Conservation (phyloP, 2,797 vertebrate species). For the Chaunax sp. region DNA sequence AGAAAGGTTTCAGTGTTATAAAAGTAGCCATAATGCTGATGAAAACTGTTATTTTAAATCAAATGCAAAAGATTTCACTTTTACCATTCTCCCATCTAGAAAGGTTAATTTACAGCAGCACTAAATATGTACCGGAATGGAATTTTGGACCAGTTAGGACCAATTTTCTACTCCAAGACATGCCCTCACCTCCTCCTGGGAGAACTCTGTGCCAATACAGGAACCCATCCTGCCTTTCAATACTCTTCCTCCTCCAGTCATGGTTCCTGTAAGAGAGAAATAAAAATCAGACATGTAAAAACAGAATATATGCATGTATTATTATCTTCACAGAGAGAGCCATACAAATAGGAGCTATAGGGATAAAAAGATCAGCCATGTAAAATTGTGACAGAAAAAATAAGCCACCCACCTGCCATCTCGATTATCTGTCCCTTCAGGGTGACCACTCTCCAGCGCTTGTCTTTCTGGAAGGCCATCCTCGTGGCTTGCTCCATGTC, state of each 20-base stretch:
- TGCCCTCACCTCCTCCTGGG: constrained; percentile 89
- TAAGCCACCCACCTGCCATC: constrained; percentile 87
- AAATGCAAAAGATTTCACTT: too few relatives aligned
- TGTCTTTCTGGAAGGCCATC: constrained; percentile 92
- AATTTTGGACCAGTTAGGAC: not conserved
- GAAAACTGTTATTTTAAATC: too few relatives aligned
- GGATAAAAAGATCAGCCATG: not conserved
- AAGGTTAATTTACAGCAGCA: not conserved
- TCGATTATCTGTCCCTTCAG: constrained; percentile 96
- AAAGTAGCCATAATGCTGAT: too few relatives aligned
- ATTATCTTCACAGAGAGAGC: not conserved
- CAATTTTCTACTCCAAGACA: not conserved
- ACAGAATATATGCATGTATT: not conserved
- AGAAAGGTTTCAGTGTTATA: too few relatives aligned
- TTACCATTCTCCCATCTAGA: not conserved
- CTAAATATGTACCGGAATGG: not conserved
- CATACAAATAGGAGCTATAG: not conserved
- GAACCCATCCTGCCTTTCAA: constrained; percentile 96
- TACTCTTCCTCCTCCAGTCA: constrained; percentile 94
- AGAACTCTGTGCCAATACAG: constrained; percentile 86
- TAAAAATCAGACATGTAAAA: not conserved
- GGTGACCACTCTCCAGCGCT: constrained; percentile 96
- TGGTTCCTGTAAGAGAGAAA: constrained; percentile 87
- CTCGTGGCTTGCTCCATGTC: constrained; percentile 93
- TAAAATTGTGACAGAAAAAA: not conserved